Evolutionary conservation across 1,140 invertebrate genomes (phyloP), one percentile per base, ranked within the genome.

Genomic region (Meteorus sp.): DNA sequence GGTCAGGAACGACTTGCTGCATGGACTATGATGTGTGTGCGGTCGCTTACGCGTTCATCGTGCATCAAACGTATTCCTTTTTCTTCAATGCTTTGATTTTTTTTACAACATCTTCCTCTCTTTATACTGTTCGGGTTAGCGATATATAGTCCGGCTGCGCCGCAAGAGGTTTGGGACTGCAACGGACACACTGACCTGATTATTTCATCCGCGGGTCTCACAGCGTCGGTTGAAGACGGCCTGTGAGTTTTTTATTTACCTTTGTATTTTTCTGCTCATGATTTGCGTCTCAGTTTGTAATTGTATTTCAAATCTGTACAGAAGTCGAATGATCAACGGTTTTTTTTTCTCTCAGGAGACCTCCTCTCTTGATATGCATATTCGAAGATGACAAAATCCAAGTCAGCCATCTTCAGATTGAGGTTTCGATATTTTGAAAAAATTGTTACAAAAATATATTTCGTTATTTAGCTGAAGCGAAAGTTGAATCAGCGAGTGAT

Each of bases 141-240:
- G 44, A 13, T 9, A 4, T 29, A 25, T 47, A 9, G 29, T 31
- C 47, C 47, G 47, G 47, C 47, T 11, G 25, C 25, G 35, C 35
- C 35, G 8, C 47, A n/a, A n/a, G n/a, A n/a, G n/a, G 29, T 35
- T 47, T 47, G 20, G 29, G 23, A 37, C 47, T 52, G 56, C 55
- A 54, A 61, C 55, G n/a, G 51, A 47, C 48, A 47, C 48, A 61
- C 31, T 64, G 63, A 65, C 63, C 63, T 65, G 63, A 65, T 65
- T 65, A 65, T 65, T 60, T 57, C 51, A 53, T 56, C 22, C 27
- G 19, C 54, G 60, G 62, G 51, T 56, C 44, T 48, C 29, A 47
- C 47, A 19, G 0, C 33, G 54, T 53, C 25, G 20, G 27, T 54
- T 56, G 22, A 39, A 33, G 33, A 58, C 50, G 47, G 45, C 41